Evolutionary conservation across 2,797 vertebrate species (phyloP).

Genomic region (Limosa lapponica): DNA sequence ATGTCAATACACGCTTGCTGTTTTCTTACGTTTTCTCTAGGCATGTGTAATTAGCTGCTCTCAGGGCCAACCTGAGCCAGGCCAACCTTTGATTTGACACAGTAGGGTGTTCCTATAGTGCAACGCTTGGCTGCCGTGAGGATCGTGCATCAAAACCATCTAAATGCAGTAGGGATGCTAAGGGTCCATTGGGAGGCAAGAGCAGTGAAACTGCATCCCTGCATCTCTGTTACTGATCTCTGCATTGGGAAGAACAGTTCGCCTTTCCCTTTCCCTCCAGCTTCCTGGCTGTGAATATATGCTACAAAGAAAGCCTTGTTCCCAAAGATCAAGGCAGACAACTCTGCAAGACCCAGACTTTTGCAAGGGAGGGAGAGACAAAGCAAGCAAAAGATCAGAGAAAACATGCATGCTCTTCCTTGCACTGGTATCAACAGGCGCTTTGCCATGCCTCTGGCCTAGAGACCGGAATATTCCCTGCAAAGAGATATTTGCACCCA

Average conservation of each 20-base stretch:
- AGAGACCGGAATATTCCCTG: accelerated
- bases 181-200: background rate
- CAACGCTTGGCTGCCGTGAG: background rate
- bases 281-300: background rate
- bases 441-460: background rate
- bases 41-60: background rate
- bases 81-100: background rate
- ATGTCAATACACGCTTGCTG: background rate
- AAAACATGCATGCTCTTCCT: background rate
- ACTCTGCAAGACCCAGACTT: background rate
- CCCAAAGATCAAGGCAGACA: background rate
- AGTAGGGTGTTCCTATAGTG: background rate
- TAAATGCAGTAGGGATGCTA: background rate
- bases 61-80: background rate
- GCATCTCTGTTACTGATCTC: background rate
- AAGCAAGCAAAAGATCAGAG: background rate
- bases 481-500: background rate
- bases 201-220: background rate
- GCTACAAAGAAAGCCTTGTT: background rate
- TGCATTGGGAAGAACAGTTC: background rate
- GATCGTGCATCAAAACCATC: background rate
- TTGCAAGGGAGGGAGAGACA: background rate
- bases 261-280: background rate
- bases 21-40: background rate
- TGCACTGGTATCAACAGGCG: accelerated